Evolutionary conservation across 2,888 invertebrate species (phyloP).

Genomic region (Lasioglossum pauxillum): DNA sequence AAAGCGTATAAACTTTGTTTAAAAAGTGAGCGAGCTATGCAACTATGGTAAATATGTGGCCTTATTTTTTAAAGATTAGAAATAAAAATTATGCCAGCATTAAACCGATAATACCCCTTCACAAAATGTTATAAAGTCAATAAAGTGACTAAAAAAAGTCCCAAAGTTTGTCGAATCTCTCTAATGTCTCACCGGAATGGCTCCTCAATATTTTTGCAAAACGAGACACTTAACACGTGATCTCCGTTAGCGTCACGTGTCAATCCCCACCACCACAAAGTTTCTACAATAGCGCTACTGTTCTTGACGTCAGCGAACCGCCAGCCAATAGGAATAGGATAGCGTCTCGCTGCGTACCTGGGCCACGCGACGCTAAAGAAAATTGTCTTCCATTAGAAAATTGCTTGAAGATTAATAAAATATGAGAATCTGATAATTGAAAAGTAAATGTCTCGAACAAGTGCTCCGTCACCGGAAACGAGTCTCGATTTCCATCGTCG

Average conservation of each 20-base stretch:
- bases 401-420: background rate
- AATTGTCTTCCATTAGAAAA: background rate
- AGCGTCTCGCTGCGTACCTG: background rate
- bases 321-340: background rate
- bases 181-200: background rate
- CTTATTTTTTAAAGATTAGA: background rate
- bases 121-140: background rate
- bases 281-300: background rate
- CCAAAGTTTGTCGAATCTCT: background rate
- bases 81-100: background rate
- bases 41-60: background rate
- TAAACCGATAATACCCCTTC: background rate
- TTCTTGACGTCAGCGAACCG: background rate
- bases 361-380: background rate
- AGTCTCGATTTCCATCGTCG: constrained; percentile 7
- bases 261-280: background rate
- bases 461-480: background rate
- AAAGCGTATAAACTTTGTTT: background rate
- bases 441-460: background rate
- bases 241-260: background rate
- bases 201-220: background rate
- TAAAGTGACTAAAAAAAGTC: background rate
- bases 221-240: background rate
- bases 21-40: background rate
- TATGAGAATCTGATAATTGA: background rate